Evolutionary conservation across 2,113 vertebrate species (phyloP), one percentile per base, ranked within the genome.

Genomic region (Neodon shergylaensis): DNA sequence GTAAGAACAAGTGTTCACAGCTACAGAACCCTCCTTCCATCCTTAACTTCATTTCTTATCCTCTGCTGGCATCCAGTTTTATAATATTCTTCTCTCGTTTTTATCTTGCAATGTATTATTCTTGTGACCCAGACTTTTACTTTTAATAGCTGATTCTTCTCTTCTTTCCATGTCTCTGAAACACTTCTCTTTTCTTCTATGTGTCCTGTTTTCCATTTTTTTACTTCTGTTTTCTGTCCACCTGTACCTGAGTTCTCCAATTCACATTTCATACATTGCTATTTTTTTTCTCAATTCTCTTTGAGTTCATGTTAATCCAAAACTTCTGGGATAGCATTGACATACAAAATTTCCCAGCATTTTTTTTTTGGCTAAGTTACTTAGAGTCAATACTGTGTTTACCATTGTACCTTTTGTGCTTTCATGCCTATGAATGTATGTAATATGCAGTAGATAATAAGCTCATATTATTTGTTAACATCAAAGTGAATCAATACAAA

Each of bases 221-320:
- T 83, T n/a, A 61, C 13, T 42, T 77, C 33, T 26, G 24, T 36
- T 22, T 33, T 3, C n/a, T 24, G 24, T 28, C 1, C 28, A 44
- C 10, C 26, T 63, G 31, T 63, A 22, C 33, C 3, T 7, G 31
- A 52, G 16, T 78, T 68, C 33, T 65, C 14, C 5, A 24, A 3
- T 91, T 86, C 54, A 12, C 26, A 63, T 78, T 54, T 92, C 42
- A 72, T 87, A 42, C 17, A 52, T 74, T 87, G 7, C 12, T 90
- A 52, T 92, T 91, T 86, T 91, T 86, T 24, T 95, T 49, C 47
- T 89, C 78, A 33, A 58, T 21, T 88, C 19, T 85, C 4, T 89
- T 54, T 93, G 58, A 74, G 2, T 94, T 49, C 10, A 3, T 82
- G 10, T 21, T 70, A 31, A 65, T 13, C 13, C 7, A 3, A 89